Conservation (phyloP, 2,113 vertebrate genomes). For the Rhabdomys dilectus region DNA sequence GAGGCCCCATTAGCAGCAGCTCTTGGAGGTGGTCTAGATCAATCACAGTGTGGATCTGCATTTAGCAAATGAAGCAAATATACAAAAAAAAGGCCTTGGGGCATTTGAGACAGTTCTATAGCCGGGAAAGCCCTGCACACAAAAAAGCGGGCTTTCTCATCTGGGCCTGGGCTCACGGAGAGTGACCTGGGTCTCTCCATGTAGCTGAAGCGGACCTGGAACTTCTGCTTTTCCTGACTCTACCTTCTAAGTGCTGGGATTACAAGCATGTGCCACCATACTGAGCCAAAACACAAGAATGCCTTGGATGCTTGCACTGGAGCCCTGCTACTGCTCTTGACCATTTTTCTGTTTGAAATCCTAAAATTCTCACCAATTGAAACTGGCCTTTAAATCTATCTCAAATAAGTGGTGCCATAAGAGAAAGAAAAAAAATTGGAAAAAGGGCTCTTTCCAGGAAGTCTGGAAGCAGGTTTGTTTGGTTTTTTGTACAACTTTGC, state of each 20-base stretch:
- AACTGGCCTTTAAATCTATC: conserved; percentile 9
- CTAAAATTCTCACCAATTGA: neutral
- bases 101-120: neutral
- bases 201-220: neutral
- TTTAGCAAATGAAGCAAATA: conserved; percentile 50
- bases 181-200: neutral
- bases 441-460: neutral
- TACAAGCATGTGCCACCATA: neutral
- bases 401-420: conserved; percentile 18
- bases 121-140: neutral
- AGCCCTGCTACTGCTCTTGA: neutral
- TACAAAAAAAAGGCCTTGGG: neutral
- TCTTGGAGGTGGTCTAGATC: neutral
- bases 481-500: neutral
- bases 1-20: neutral
- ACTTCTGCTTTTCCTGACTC: neutral
- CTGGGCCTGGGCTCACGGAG: too few relatives aligned
- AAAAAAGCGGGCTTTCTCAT: too few relatives aligned
- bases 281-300: neutral
- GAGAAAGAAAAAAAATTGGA: neutral
- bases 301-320: neutral
- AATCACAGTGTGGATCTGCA: neutral
- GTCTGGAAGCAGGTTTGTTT: conserved; percentile 24
- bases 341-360: conserved; percentile 8
- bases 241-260: neutral